Conservation (phyloP, 2,888 invertebrate genomes). For the Ectobius pallidus region DNA sequence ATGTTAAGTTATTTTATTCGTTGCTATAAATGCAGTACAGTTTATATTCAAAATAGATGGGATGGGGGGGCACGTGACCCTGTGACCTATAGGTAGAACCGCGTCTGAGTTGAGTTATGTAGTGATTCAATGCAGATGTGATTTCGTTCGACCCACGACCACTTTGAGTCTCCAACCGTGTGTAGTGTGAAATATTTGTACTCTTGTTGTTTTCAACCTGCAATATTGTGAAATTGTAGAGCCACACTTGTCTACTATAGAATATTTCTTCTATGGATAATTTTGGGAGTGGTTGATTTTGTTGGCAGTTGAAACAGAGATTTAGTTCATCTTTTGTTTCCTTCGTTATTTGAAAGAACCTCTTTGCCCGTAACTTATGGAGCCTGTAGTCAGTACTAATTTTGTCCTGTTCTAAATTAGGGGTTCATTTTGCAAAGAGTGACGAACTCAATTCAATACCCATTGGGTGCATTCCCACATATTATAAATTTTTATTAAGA, state of each 20-base stretch:
- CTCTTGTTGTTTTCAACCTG: constrained; percentile 1
- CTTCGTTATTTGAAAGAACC: not conserved
- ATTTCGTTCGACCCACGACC: not conserved
- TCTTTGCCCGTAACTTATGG: too few relatives aligned
- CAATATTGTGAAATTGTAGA: not conserved
- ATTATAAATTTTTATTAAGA: not conserved
- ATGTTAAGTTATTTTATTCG: too few relatives aligned
- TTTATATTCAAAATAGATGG: too few relatives aligned
- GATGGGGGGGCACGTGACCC: too few relatives aligned
- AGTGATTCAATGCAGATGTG: not conserved
- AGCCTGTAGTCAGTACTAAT: too few relatives aligned
- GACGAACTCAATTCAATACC: too few relatives aligned
- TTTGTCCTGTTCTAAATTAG: not conserved
- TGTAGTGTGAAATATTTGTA: not conserved
- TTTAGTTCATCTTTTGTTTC: too few relatives aligned
- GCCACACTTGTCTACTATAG: not conserved
- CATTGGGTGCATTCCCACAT: too few relatives aligned
- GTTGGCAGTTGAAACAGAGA: not conserved
- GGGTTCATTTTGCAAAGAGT: not conserved
- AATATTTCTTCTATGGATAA: not conserved
- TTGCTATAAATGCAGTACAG: too few relatives aligned
- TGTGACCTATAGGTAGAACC: too few relatives aligned
- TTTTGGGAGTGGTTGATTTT: too few relatives aligned
- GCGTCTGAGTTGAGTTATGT: not conserved
- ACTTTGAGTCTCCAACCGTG: not conserved